Percentiles rank a stretch among this genome's conserved stretches.
Conservation (phyloP, 2,888 invertebrate species). For the Cheiracanthium punctorium region DNA sequence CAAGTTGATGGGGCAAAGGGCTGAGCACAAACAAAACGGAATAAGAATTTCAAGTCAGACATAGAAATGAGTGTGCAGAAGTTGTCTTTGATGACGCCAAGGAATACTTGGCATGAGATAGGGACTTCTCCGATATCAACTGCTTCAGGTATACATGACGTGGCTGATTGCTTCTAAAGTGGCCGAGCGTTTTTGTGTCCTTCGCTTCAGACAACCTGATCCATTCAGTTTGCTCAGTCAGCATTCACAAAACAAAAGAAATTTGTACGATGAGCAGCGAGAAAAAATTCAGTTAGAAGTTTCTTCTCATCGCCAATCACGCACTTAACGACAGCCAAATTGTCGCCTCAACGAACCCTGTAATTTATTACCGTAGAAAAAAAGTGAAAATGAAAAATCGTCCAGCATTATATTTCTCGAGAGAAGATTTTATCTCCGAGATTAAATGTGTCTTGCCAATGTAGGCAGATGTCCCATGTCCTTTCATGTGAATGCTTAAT, state of each 20-base stretch:
- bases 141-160: conserved; percentile 41
- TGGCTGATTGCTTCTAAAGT: conserved; percentile 59
- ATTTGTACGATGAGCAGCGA: background rate
- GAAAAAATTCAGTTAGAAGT: conserved; percentile 15
- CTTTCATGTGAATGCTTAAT: background rate
- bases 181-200: conserved; percentile 38
- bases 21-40: conserved; percentile 10
- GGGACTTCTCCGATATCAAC: conserved; percentile 39
- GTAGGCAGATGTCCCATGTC: background rate
- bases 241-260: conserved; percentile 13
- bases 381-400: background rate
- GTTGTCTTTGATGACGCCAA: conserved; percentile 49
- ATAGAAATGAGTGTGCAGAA: conserved; percentile 35
- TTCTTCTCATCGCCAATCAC: conserved; percentile 39
- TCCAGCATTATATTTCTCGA: background rate
- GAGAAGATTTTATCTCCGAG: background rate
- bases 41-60: conserved; percentile 23
- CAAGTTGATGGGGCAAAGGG: conserved; percentile 24
- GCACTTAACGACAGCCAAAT: conserved; percentile 40
- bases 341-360: conserved; percentile 22
- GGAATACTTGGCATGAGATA: conserved; percentile 45
- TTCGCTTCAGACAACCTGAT: conserved; percentile 26
- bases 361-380: conserved; percentile 15
- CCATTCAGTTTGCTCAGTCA: conserved; percentile 21
- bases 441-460: background rate